Conservation (phyloP, 1,140 invertebrate species). For the Orchesella cincta region DNA sequence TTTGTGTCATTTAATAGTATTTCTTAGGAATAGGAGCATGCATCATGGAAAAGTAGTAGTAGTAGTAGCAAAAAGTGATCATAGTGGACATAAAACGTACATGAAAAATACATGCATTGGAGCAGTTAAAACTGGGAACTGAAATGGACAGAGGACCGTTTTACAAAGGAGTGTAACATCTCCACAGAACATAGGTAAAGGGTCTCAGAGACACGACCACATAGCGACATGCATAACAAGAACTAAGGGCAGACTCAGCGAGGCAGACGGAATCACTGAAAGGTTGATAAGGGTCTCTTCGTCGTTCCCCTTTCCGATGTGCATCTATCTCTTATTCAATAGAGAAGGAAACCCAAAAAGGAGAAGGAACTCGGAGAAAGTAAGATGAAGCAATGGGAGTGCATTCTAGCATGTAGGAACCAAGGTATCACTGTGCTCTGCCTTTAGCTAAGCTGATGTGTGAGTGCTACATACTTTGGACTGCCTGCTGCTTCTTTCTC, state of each 20-base stretch:
- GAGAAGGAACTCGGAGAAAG: neutral
- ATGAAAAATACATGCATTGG: too few species aligned
- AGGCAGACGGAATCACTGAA: neutral
- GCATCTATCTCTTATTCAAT: neutral
- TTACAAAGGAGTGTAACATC: too few species aligned
- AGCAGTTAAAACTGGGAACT: too few species aligned
- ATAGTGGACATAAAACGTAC: too few species aligned
- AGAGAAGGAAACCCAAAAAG: neutral
- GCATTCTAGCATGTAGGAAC: neutral
- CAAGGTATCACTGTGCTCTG: too few species aligned
- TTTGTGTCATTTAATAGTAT: too few species aligned
- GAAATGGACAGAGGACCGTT: too few species aligned
- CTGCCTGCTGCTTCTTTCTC: conserved; percentile 15
- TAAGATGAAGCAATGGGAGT: neutral
- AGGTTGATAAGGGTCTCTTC: conserved; percentile 5
- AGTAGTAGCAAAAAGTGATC: too few species aligned
- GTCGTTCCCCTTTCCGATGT: neutral
- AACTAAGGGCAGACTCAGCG: neutral
- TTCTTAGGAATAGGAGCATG: too few species aligned
- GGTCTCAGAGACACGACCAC: neutral
- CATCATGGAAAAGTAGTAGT: too few species aligned
- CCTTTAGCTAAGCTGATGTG: too few species aligned
- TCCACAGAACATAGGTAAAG: neutral
- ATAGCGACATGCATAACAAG: conserved; percentile 5
- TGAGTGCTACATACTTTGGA: neutral